Conservation (phyloP, 35 echinoderm and acorn worm genomes). For the Anneissia japonica region DNA sequence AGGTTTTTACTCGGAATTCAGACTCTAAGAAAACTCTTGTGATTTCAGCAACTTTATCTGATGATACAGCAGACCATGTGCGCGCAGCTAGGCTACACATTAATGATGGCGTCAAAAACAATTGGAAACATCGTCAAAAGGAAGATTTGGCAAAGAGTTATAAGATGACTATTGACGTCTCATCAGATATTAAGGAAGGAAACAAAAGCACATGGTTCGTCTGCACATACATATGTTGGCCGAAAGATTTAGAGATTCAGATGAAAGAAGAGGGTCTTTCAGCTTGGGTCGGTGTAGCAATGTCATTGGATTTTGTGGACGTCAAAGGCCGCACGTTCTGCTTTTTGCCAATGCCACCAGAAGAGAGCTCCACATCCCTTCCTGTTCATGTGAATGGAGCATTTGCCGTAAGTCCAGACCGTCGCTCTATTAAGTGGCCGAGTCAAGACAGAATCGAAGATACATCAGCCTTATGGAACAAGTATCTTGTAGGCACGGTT, state of each 20-base stretch:
- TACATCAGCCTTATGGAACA: constrained; percentile 58
- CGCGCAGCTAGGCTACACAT: too few species aligned
- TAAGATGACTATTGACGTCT: too few species aligned
- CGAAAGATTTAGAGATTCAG: neutral
- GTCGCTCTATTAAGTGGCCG: constrained; percentile 65
- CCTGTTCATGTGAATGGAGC: constrained; percentile 86
- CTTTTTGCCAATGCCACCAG: constrained; percentile 70
- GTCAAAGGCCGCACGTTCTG: constrained; percentile 61
- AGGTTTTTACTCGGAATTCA: too few species aligned
- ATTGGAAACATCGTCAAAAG: too few species aligned
- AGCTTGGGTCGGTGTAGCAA: constrained; percentile 26
- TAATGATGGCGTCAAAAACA: too few species aligned
- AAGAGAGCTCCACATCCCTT: constrained; percentile 40
- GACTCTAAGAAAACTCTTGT: too few species aligned
- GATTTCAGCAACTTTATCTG: too few species aligned
- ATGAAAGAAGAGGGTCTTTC: neutral
- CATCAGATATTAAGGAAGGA: too few species aligned
- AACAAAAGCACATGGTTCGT: constrained; percentile 24
- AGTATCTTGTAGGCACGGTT: constrained; percentile 46
- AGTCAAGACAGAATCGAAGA: constrained; percentile 56
- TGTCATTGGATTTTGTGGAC: neutral
- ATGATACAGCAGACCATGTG: too few species aligned
- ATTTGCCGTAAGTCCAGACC: constrained; percentile 73
- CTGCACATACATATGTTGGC: neutral
- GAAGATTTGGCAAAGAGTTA: too few species aligned